phyloP scores from a whole-genome alignment of 2,113 vertebrate species.

The Oxyruncus cristatus region DNA sequence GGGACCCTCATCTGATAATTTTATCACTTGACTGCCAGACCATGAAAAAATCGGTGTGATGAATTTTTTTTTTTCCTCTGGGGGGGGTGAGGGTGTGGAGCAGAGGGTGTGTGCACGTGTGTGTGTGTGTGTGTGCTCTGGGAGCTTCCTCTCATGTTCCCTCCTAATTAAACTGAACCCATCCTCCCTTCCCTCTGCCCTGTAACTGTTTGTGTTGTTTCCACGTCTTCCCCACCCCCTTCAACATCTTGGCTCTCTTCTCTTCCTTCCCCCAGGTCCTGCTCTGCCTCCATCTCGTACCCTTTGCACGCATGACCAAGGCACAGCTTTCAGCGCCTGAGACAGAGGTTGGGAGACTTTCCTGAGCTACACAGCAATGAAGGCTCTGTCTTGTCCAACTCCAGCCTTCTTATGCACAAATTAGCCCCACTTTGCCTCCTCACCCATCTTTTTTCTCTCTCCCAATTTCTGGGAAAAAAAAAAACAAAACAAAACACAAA shows the following conservation, averaged over 20 bases:
- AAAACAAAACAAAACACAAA: background rate
- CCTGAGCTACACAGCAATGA: background rate
- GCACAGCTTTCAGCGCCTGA: conserved; percentile 6
- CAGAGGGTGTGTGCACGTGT: conserved; percentile 12
- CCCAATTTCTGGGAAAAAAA: background rate
- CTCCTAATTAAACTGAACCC: conserved; percentile 43
- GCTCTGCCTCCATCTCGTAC: conserved; percentile 1
- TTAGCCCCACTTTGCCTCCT: background rate
- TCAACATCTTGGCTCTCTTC: background rate
- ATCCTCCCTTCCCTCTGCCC: conserved; percentile 7
- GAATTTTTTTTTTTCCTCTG: conserved; percentile 45
- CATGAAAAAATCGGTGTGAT: conserved; percentile 77
- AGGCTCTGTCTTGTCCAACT: background rate
- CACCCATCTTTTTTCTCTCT: background rate
- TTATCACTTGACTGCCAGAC: conserved; percentile 77
- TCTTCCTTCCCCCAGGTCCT: conserved; percentile 26
- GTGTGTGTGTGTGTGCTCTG: background rate
- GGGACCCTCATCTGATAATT: conserved; percentile 71
- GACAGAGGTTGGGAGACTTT: background rate
- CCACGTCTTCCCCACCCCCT: background rate
- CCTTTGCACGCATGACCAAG: conserved; percentile 39
- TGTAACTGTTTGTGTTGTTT: conserved; percentile 25
- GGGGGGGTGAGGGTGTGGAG: conserved; percentile 58
- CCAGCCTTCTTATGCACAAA: background rate
- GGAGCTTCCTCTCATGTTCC: background rate